Evolutionary conservation across 1,140 invertebrate species (phyloP), one percentile per base, ranked within the genome.

Genomic region (Hycleus cichorii): DNA sequence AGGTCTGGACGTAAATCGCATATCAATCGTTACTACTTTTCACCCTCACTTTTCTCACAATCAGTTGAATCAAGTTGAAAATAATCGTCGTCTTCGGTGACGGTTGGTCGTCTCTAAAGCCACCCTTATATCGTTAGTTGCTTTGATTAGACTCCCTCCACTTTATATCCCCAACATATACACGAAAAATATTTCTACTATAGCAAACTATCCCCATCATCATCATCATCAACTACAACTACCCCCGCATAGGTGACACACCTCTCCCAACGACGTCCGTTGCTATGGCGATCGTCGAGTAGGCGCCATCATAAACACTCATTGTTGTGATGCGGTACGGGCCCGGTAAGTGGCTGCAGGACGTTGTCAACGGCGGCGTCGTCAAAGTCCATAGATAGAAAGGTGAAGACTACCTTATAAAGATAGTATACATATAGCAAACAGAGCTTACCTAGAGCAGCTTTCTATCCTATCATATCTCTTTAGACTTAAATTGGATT

Each of bases 221-320:
- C 32, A 32, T 32, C 32, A 32, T 32, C 32, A 32, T 5, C 32
- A 5, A 32, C 32, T 5, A 32, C 49, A 25, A 40, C 49, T 9
- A n/a, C 52, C 44, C 44, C 53, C 56, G 51, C 57, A 60, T 64
- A 66, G 63, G 64, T 65, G 66, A 68, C 64, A 68, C 64, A 66
- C 62, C 64, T 66, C 63, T 63, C 54, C 57, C 51, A 63, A 60
- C 63, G 60, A 61, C 60, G 64, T 62, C 58, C 63, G 66, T 71
- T 71, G 67, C 69, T 63, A 72, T 71, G 71, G 65, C 67, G 66
- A 71, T 71, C 63, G 71, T 66, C 71, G 64, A 69, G 66, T 71
- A 72, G 71, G 71, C 71, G 71, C 71, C 71, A 72, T 72, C 71
- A 72, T 72, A 72, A 72, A 72, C 71, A 72, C 68, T 72, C 69